Percentiles rank a stretch among this genome's conserved stretches.
Evolutionary conservation across 2,797 vertebrate genomes (phyloP).

Genomic region (Sebastes hubbsi): DNA sequence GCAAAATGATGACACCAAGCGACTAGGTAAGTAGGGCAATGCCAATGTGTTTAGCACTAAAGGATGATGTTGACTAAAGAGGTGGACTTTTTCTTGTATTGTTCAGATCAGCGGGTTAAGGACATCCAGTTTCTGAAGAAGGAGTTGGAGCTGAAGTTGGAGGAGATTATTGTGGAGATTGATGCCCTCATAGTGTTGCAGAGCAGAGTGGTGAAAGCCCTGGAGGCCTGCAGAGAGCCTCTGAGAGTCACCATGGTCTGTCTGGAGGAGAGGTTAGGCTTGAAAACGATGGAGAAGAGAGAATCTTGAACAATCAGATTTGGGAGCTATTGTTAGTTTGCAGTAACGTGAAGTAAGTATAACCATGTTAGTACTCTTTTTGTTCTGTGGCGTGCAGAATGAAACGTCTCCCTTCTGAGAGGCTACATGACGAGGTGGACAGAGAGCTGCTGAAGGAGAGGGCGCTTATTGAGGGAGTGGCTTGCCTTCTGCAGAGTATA

Average conservation of each 20-base stretch:
- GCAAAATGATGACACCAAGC: conserved; percentile 86
- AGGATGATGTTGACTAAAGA: neutral
- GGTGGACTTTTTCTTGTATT: neutral
- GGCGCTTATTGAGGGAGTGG: conserved; percentile 80
- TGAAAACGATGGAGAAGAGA: neutral
- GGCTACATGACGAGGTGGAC: conserved; percentile 87
- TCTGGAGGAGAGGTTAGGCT: conserved; percentile 86
- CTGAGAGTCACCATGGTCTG: conserved; percentile 83
- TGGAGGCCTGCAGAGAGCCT: conserved; percentile 83
- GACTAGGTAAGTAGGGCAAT: conserved; percentile 81
- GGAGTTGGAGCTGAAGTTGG: conserved; percentile 88
- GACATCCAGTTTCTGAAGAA: conserved; percentile 90
- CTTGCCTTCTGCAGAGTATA: conserved; percentile 82
- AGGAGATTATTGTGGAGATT: conserved; percentile 84
- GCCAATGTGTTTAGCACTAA: neutral
- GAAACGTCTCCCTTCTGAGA: conserved; percentile 82
- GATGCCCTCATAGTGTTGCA: conserved; percentile 82
- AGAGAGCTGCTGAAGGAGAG: conserved; percentile 87
- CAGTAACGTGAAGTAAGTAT: neutral
- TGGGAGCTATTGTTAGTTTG: neutral
- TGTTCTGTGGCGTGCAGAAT: conserved; percentile 73
- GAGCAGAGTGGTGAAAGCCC: conserved; percentile 83
- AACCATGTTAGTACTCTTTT: neutral
- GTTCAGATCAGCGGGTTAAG: conserved; percentile 86
- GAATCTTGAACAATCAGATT: neutral